Base-by-base conservation (phyloP, 2,888 invertebrate species). In the Macroteleia sp. region DNA sequence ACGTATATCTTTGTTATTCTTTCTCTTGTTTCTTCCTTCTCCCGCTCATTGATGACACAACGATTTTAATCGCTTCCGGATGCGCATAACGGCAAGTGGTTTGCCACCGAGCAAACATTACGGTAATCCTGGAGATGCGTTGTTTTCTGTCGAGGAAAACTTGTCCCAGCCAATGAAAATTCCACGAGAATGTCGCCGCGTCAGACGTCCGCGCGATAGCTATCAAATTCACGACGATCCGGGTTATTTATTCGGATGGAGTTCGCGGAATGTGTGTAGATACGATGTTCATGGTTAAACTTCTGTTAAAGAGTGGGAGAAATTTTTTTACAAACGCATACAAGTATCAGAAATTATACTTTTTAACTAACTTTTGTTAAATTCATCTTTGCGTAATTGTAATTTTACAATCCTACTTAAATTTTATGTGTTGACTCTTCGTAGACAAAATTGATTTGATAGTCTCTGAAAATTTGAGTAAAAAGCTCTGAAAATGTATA, bases 41-140 rank as follows among this genome's bases (percentile, higher is more conserved):
- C 34, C 34, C 56, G 57, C 48, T 57, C 74, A 61, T 67, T 61
- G 66, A 66, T 54, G 74, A 67, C 75, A 67, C 75, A 48, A 61
- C 67, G 61, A 61, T 75, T 67, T 61, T 67, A 75, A 61, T 67
- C 75, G 75, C 67, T 75, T 75, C 75, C 67, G 59, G 75, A 56
- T 41, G 56, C 48, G 52, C 54, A 66, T 75, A 67, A 75, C 61
- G 75, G 75, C 75, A 59, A 74, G 52, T 22, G 57, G 73, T 59
- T 66, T 52, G 73, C 73, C 73, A 74, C 66, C 44, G 73, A 74
- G 66, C 30, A 52, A 66, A 66, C 66, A 59, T 74, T 74, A 74
- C 64, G 52, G 73, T 66, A 74, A 74, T 66, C 74, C 19, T 41
- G 46, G 48, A 22, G 42, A 14, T 22, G 56, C 42, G 69, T 54